Evolutionary conservation across 1,140 invertebrate genomes (phyloP), one percentile per base, ranked within the genome.

Genomic region (Oryzaephilus surinamensis): DNA sequence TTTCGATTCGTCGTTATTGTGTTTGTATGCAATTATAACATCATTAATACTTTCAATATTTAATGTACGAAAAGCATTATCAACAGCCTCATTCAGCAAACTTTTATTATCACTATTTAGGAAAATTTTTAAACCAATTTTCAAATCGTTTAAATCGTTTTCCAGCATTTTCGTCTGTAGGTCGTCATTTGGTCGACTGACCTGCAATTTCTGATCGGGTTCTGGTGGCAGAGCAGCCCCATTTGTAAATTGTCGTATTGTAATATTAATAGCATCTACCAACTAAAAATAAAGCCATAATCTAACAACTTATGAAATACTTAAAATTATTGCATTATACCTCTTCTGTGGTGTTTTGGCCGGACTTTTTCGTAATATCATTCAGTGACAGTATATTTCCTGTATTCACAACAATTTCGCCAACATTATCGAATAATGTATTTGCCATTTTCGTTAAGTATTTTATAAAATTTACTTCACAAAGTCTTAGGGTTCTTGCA

Each of bases 331-430:
- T 31, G 11, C 53, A 52, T 18, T 27, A 65, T 62, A 88, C 86
- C 72, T 93, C 87, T 60, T 89, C 82, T 28, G 77, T 78, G 14
- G 86, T 75, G 64, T 76, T 81, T 57, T 85, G 79, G 45, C 79
- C 81, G 34, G 82, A 77, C 58, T 87, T 88, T 61, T 80, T 82
- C 55, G 84, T 87, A 12, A 88, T 68, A 54, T 86, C 77, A 56
- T 84, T 81, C 39, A 85, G 72, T 48, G 76, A 79, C 19, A 92
- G 70, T 45, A 92, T 84, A 65, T 93, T 92, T 36, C 88, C 88
- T 20, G 86, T 90, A 51, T 85, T 82, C 39, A 91, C 74, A 29
- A 60, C 50, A 15, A 54, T 29, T 29, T 46, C 48, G 28, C 37
- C 31, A 28, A 35, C 17, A 30, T 32, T 20, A 27, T 30, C 16